Evolutionary conservation across 2,888 invertebrate genomes (phyloP).

Genomic region (Fissipunctia ypsillon): DNA sequence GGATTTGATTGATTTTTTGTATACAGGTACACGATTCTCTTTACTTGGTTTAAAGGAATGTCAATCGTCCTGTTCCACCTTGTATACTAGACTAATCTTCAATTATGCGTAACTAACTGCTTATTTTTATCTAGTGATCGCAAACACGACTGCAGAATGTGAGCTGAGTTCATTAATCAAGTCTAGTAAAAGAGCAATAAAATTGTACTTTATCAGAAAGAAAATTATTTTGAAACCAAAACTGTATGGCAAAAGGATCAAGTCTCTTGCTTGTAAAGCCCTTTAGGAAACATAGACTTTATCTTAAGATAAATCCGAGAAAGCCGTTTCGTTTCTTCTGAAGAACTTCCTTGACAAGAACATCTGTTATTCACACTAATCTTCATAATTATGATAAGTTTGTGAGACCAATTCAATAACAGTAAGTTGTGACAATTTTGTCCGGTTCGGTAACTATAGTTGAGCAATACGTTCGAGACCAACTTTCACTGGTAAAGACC

Average conservation of each 20-base stretch:
- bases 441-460: conserved; percentile 72
- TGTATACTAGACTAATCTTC: conserved; percentile 15
- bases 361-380: conserved; percentile 25
- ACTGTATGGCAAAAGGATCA: background rate
- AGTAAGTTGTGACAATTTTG: conserved; percentile 64
- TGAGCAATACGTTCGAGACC: conserved; percentile 71
- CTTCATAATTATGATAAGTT: conserved; percentile 49
- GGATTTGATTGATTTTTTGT: too few species aligned
- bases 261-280: background rate
- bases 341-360: conserved; percentile 20
- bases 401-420: conserved; percentile 57
- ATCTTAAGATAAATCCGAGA: conserved; percentile 8
- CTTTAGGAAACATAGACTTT: background rate
- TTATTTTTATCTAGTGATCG: conserved; percentile 9
- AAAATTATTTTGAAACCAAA: background rate
- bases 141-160: conserved; percentile 13
- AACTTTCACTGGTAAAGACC: conserved; percentile 83
- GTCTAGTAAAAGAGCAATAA: background rate
- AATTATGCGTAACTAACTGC: conserved; percentile 26
- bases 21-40: too few species aligned
- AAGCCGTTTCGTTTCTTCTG: conserved; percentile 6
- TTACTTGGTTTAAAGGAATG: too few species aligned
- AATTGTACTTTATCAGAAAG: background rate
- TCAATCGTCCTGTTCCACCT: too few species aligned
- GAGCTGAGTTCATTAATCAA: background rate